Evolutionary conservation across 2,113 vertebrate genomes (phyloP).

Genomic region (Dasypus novemcinctus): DNA sequence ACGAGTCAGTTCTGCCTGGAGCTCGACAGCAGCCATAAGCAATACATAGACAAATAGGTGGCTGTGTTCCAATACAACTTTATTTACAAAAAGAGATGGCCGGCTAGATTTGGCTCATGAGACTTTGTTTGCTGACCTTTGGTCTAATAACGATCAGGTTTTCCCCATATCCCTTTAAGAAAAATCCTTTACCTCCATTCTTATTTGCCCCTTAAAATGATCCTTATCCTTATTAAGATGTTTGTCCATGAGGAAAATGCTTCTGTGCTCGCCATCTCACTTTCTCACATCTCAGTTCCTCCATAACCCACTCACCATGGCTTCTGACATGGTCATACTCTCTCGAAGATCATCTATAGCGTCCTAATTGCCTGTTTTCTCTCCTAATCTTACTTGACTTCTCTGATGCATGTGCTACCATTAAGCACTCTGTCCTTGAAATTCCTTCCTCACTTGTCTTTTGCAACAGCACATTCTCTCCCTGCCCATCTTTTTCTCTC

Average conservation of each 20-base stretch:
- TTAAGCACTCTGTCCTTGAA: slow-evolving; percentile 22
- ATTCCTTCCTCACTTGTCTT: not conserved
- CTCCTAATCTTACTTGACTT: not conserved
- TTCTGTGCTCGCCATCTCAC: not conserved
- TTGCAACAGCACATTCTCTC: not conserved
- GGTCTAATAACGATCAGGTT: not conserved
- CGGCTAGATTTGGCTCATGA: not conserved
- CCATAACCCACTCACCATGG: not conserved
- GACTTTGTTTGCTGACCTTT: not conserved
- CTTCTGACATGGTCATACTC: not conserved
- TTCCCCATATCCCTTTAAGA: not conserved
- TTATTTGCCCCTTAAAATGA: not conserved
- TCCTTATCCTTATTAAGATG: not conserved
- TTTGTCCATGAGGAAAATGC: not conserved
- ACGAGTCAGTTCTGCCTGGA: not conserved
- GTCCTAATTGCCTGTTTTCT: not conserved
- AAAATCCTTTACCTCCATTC: not conserved
- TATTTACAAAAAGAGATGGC: not conserved
- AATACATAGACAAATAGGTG: not conserved
- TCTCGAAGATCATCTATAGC: not conserved
- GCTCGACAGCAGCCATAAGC: not conserved
- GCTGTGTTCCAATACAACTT: not conserved
- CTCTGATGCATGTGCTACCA: not conserved
- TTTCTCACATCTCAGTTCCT: not conserved
- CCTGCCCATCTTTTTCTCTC: not conserved